phyloP scores from a whole-genome alignment of 2,888 invertebrate genomes.

The Unio pictorum region DNA sequence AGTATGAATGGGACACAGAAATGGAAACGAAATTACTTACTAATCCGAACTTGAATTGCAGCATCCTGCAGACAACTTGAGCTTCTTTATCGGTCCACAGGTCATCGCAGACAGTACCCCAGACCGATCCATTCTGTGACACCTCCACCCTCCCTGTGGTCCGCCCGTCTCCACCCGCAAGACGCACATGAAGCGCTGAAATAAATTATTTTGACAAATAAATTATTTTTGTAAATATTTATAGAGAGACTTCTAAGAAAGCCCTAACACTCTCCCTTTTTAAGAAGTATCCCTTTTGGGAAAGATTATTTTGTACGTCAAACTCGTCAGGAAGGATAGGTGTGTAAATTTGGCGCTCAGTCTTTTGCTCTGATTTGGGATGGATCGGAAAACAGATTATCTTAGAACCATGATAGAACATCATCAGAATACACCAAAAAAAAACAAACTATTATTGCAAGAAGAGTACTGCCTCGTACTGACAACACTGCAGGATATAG shows the following conservation, averaged over 20 bases:
- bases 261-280: background rate
- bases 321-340: too few species aligned
- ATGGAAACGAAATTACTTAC: constrained; percentile 16
- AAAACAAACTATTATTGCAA: too few species aligned
- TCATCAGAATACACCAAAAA: too few species aligned
- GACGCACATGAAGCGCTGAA: constrained; percentile 26
- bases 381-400: too few species aligned
- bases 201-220: background rate
- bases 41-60: constrained; percentile 69
- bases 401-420: too few species aligned
- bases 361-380: too few species aligned
- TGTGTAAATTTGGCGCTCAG: too few species aligned
- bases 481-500: too few species aligned
- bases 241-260: background rate
- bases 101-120: constrained; percentile 75
- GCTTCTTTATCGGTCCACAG: constrained; percentile 75
- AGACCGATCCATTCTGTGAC: constrained; percentile 52
- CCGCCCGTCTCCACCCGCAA: constrained; percentile 26
- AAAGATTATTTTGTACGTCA: too few species aligned
- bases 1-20: background rate
- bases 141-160: constrained; percentile 51
- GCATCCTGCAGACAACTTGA: constrained; percentile 74
- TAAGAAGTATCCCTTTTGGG: too few species aligned
- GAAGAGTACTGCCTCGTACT: too few species aligned
- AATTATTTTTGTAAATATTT: background rate